phyloP scores from a whole-genome alignment of 1,140 invertebrate species.

The Trachelipus rathkii region DNA sequence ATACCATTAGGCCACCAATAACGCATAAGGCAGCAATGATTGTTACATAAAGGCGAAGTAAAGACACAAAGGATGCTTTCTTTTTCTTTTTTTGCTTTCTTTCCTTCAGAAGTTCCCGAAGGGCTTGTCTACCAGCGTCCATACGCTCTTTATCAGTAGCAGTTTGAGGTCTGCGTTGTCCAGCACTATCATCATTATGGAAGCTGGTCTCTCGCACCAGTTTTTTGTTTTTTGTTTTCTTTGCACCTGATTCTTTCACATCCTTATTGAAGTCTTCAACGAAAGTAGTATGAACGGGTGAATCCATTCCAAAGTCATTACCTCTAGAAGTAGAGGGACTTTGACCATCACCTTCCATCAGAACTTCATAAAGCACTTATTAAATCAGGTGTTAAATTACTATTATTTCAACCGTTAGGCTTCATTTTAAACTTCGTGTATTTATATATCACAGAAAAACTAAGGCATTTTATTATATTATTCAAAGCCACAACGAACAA shows the following conservation, averaged over 20 bases:
- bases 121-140: slow-evolving; percentile 36
- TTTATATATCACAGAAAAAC: neutral
- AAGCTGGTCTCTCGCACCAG: neutral
- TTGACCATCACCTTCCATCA: neutral
- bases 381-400: neutral
- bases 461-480: neutral
- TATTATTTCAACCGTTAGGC: neutral
- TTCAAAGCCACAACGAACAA: neutral
- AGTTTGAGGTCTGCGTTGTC: slow-evolving; percentile 7
- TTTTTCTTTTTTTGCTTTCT: slow-evolving; percentile 33
- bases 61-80: slow-evolving; percentile 25
- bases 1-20: slow-evolving; percentile 76
- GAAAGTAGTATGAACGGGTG: neutral
- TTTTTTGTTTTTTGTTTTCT: neutral
- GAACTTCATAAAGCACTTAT: neutral
- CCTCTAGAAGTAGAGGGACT: slow-evolving; percentile 3
- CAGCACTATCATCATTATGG: neutral
- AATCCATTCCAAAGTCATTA: neutral
- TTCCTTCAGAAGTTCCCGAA: slow-evolving; percentile 39
- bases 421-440: neutral
- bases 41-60: slow-evolving; percentile 53
- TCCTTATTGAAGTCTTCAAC: neutral
- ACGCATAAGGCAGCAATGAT: slow-evolving; percentile 84
- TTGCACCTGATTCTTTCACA: neutral
- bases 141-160: slow-evolving; percentile 25